phyloP scores from a whole-genome alignment of 2,888 invertebrate species.

The Anodontia alba region DNA sequence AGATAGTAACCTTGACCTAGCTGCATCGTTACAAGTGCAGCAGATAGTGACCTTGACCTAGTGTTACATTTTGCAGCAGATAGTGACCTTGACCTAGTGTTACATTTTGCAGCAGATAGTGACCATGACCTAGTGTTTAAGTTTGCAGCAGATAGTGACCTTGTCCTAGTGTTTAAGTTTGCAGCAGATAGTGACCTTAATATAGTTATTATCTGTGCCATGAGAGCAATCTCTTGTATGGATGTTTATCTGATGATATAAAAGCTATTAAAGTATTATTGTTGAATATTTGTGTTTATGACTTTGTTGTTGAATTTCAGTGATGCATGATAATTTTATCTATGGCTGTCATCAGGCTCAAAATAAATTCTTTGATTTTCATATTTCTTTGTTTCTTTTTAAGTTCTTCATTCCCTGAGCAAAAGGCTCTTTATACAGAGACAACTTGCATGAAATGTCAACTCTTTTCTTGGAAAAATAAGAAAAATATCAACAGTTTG shows the following conservation, averaged over 20 bases:
- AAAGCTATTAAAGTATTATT: background rate
- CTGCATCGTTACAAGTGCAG: slow-evolving; percentile 6
- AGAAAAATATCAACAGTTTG: too few relatives aligned
- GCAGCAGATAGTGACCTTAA: slow-evolving; percentile 6
- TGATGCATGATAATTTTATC: slow-evolving; percentile 16
- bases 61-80: slow-evolving; percentile 3
- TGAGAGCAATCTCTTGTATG: slow-evolving; percentile 1
- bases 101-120: too few relatives aligned
- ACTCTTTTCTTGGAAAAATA: too few relatives aligned
- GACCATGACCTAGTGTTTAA: too few relatives aligned
- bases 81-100: too few relatives aligned
- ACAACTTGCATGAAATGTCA: too few relatives aligned
- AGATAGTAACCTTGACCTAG: too few relatives aligned
- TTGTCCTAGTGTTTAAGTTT: slow-evolving; percentile 16
- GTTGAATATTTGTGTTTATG: background rate
- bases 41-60: too few relatives aligned
- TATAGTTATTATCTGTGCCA: background rate
- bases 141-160: slow-evolving; percentile 3
- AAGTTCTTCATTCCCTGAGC: background rate
- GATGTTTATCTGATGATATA: background rate
- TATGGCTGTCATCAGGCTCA: slow-evolving; percentile 13
- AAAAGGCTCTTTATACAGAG: too few relatives aligned
- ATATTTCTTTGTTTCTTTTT: background rate
- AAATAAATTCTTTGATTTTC: slow-evolving; percentile 13
- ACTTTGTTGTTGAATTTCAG: background rate